Base-by-base conservation (phyloP, 2,888 invertebrate species). In the Rhimphoctona megacephalus region DNA sequence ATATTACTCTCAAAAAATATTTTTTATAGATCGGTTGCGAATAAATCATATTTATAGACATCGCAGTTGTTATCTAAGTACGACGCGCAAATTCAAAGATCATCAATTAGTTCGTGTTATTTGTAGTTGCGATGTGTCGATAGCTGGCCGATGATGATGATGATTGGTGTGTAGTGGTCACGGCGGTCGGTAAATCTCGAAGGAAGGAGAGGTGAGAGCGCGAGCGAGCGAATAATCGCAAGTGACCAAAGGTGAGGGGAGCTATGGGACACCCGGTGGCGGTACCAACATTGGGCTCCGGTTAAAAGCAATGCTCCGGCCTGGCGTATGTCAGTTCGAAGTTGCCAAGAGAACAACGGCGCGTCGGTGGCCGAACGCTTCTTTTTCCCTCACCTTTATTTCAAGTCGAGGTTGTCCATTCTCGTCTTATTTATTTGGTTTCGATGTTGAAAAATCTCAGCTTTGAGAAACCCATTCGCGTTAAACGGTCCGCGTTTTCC, bases 221-320 rank as follows among this genome's bases (percentile, higher is more conserved):
- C 80, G 83, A 82, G 78, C 49, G 69, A 83, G 73, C 78, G 76
- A 79, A 74, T 76, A 85, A 82, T 83, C 69, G 77, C 54, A 84
- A 67, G 80, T 43, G 69, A 85, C n/a, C 86, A 87, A 83, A 81
- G 87, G 87, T 78, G 86, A 85, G 82, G 86, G 85, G 76, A 81
- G 85, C 33, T 43, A 69, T 76, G 72, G 85, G 88, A 81, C 85
- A 83, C 74, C 74, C 82, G 90, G 89, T 88, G 90, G 90, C 89
- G 92, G 89, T 92, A 92, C 91, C 92, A 93, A 94, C 92, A 94
- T 94, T 94, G 94, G 94, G 92, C 89, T 90, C 91, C 91, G 91
- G 94, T 94, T 94, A 94, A 94, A 94, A 93, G 94, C 94, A 93
- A 94, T 93, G 93, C 92, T 90, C 91, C 90, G 91, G 90, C 92